A percentile compares a stretch with the other conserved stretches of the same genome.
phyloP scores from a whole-genome alignment of 2,113 vertebrate genomes.

The Empidonax traillii region DNA sequence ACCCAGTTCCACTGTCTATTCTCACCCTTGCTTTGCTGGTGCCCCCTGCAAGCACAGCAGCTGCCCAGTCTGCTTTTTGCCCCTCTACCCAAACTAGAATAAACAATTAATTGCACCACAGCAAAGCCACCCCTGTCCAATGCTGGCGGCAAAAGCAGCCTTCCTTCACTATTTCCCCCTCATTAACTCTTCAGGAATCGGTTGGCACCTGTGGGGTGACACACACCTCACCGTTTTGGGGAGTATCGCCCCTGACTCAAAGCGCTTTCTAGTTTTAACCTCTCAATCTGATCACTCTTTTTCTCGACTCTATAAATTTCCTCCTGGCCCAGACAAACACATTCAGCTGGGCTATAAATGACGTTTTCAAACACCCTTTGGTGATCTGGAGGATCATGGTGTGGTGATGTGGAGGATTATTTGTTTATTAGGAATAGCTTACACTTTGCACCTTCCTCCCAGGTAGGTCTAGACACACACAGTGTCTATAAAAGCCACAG shows the following conservation, averaged over 20 bases:
- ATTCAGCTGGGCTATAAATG: not conserved
- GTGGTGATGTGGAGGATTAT: not conserved
- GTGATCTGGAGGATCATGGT: not conserved
- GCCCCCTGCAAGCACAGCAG: not conserved
- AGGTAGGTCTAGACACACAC: not conserved
- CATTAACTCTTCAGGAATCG: not conserved
- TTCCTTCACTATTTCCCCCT: not conserved
- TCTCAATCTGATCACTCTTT: not conserved
- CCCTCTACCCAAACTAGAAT: not conserved
- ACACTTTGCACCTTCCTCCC: not conserved
- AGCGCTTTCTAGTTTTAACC: not conserved
- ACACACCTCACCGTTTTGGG: not conserved
- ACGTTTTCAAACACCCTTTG: not conserved
- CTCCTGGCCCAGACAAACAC: not conserved
- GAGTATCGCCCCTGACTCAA: not conserved
- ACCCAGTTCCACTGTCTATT: not conserved
- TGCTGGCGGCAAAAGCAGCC: not conserved
- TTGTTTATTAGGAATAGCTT: not conserved
- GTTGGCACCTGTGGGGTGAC: not conserved
- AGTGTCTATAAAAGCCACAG: not conserved
- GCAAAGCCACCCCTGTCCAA: not conserved
- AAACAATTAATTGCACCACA: not conserved
- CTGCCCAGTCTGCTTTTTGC: not conserved
- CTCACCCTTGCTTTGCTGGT: not conserved
- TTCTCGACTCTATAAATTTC: not conserved